Conservation (phyloP, 2,888 invertebrate species). For the Tiliacea aurago region DNA sequence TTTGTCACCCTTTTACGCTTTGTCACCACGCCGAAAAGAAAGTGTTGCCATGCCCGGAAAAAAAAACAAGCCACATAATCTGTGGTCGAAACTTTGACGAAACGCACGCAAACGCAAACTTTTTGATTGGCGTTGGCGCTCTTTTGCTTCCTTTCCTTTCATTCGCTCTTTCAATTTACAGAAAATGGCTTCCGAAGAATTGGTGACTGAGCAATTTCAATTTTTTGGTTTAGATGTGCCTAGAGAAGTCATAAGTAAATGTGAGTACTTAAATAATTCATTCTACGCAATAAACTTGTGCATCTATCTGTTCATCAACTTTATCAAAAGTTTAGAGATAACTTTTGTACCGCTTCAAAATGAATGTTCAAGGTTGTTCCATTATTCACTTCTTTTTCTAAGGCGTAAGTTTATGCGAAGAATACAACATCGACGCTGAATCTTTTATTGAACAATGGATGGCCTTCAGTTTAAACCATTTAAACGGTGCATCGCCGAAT, state of each 20-base stretch:
- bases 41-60: constrained; percentile 27
- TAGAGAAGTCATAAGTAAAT: constrained; percentile 90
- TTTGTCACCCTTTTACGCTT: neutral
- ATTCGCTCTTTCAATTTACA: constrained; percentile 77
- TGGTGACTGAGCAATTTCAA: constrained; percentile 91
- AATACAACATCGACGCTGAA: constrained; percentile 92
- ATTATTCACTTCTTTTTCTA: constrained; percentile 78
- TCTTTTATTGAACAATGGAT: constrained; percentile 95
- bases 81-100: constrained; percentile 65
- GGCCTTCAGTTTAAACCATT: constrained; percentile 93
- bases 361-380: constrained; percentile 88
- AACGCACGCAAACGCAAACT: constrained; percentile 65
- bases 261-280: constrained; percentile 77
- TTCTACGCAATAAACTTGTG: constrained; percentile 34
- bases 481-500: constrained; percentile 91
- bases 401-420: constrained; percentile 92
- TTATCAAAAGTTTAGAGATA: constrained; percentile 52
- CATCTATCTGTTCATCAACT: constrained; percentile 51
- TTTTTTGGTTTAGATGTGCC: constrained; percentile 91
- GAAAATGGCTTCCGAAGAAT: constrained; percentile 90
- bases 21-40: neutral
- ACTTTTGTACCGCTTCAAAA: constrained; percentile 70
- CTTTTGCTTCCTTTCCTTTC: constrained; percentile 70
- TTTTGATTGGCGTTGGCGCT: constrained; percentile 74
- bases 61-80: constrained; percentile 33